Evolutionary conservation across 2,797 vertebrate species (phyloP).

Genomic region (Coendou prehensilis): DNA sequence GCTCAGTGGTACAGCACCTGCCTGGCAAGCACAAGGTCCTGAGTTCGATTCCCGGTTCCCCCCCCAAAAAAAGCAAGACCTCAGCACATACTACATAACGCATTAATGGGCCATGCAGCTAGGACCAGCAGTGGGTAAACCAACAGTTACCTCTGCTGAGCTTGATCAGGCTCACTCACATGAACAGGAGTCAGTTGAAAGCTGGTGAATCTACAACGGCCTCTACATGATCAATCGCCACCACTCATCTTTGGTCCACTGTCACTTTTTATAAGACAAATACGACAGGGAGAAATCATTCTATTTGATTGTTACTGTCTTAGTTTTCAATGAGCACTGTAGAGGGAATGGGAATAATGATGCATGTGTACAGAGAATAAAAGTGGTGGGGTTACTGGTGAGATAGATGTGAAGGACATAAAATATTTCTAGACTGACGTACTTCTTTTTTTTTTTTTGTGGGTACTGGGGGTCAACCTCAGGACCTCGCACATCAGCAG

Average conservation of each 20-base stretch:
- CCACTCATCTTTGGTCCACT: neutral
- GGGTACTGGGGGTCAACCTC: too few relatives aligned
- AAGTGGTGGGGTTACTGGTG: neutral
- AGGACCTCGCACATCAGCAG: too few relatives aligned
- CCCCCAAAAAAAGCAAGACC: neutral
- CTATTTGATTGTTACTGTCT: neutral
- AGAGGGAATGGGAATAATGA: neutral
- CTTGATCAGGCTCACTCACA: neutral
- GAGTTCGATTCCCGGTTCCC: too few relatives aligned
- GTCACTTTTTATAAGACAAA: constrained; percentile 7
- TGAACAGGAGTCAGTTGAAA: neutral
- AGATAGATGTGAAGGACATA: neutral
- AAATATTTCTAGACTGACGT: constrained; percentile 16
- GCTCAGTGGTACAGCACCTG: too few relatives aligned
- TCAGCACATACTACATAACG: neutral
- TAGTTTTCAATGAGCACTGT: neutral
- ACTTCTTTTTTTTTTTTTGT: neutral
- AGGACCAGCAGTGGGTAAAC: neutral
- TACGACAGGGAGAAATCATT: neutral
- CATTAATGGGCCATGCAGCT: neutral
- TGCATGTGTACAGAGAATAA: neutral
- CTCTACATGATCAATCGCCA: neutral
- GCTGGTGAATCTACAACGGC: neutral
- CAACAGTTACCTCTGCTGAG: neutral
- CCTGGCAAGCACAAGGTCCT: too few relatives aligned